phyloP scores from a whole-genome alignment of 2,797 vertebrate genomes.

The Pseudopleuronectes americanus region DNA sequence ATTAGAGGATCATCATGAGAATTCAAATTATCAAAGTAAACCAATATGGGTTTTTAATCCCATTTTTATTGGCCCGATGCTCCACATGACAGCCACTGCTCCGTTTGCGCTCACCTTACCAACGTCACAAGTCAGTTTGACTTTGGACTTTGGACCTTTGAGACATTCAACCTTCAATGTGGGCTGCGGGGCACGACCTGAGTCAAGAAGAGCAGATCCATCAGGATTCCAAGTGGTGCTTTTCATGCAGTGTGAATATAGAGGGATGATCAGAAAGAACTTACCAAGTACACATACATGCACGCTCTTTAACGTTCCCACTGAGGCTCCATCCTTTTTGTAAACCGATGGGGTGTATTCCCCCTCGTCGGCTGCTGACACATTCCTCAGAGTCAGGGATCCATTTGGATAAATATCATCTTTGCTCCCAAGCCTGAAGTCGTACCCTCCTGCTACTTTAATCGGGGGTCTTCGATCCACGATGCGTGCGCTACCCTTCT shows the following conservation, averaged over 20 bases:
- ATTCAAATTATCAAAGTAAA: too few relatives aligned
- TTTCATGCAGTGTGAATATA: too few relatives aligned
- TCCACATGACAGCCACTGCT: neutral
- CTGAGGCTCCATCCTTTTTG: accelerated
- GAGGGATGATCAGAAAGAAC: slow-evolving; percentile 17
- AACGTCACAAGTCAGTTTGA: neutral
- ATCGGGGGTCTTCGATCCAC: accelerated
- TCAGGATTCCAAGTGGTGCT: neutral
- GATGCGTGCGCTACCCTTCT: too few relatives aligned
- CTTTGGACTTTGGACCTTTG: accelerated
- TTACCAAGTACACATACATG: slow-evolving; percentile 30
- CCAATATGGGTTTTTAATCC: too few relatives aligned
- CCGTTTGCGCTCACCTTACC: slow-evolving; percentile 31
- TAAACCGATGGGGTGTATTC: accelerated
- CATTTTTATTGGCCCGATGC: neutral
- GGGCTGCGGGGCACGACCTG: slow-evolving; percentile 27
- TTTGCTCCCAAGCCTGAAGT: accelerated
- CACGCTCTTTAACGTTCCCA: accelerated
- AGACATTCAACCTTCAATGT: accelerated
- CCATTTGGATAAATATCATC: accelerated
- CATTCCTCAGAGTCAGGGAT: slow-evolving; percentile 8
- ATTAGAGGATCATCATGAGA: neutral
- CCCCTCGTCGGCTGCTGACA: accelerated
- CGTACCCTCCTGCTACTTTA: too few relatives aligned
- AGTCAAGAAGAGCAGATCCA: neutral